Evolutionary conservation across 2,113 vertebrate species (phyloP).

Genomic region (Amblyopsis rosae): DNA sequence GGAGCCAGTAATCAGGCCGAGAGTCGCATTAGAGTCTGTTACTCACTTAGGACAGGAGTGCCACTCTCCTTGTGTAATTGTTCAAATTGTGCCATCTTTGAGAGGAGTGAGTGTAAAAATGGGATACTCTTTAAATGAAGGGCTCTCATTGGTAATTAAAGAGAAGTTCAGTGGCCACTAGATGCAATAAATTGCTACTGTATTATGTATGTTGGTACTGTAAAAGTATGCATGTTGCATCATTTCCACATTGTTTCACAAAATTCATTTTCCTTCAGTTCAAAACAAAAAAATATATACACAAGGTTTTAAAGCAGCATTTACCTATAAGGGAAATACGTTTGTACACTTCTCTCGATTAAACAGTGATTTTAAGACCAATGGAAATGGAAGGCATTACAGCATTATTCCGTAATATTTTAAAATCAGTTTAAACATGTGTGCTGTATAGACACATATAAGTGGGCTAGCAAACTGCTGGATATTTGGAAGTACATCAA

Average conservation of each 20-base stretch:
- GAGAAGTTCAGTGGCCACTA: conserved; percentile 34
- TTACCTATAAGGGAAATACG: background rate
- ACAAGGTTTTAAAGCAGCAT: too few relatives aligned
- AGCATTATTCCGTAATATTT: conserved; percentile 1
- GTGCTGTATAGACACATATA: conserved; percentile 39
- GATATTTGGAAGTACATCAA: conserved; percentile 57
- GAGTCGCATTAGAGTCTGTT: conserved; percentile 36
- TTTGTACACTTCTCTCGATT: background rate
- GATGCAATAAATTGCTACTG: conserved; percentile 24
- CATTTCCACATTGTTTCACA: background rate
- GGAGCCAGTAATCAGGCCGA: conserved; percentile 37
- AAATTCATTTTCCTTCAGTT: background rate
- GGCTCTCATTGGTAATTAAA: conserved; percentile 60
- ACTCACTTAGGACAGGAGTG: conserved; percentile 30
- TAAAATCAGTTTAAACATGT: conserved; percentile 26
- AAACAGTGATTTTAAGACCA: background rate
- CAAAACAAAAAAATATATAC: background rate
- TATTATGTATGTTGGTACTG: background rate
- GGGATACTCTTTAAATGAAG: conserved; percentile 54
- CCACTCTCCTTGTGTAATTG: conserved; percentile 61
- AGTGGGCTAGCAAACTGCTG: conserved; percentile 53
- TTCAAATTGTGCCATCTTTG: conserved; percentile 58
- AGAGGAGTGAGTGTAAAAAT: conserved; percentile 51
- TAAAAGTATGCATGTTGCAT: background rate
- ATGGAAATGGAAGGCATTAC: background rate